phyloP scores from a whole-genome alignment of 2,888 invertebrate species.

The Drosophila kambysellisi region DNA sequence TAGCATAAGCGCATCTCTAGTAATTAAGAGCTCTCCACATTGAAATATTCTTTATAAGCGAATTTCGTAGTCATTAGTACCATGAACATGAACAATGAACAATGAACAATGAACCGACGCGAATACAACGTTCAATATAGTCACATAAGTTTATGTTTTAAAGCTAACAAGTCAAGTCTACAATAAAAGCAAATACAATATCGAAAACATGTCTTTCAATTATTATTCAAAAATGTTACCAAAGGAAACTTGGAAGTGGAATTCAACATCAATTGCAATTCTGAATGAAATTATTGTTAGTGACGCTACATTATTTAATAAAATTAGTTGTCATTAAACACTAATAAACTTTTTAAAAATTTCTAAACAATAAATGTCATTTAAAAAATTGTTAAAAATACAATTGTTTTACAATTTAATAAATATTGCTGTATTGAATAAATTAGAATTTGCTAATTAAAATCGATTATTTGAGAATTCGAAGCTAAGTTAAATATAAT shows the following conservation, averaged over 20 bases:
- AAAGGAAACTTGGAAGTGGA: background rate
- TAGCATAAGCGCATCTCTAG: constrained; percentile 50
- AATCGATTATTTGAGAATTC: background rate
- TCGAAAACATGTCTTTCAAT: constrained; percentile 4
- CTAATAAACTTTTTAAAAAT: background rate
- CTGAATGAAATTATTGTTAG: background rate
- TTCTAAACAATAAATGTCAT: background rate
- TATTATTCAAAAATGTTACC: background rate
- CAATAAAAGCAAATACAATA: constrained; percentile 52
- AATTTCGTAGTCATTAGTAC: constrained; percentile 68
- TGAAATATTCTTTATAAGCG: constrained; percentile 26
- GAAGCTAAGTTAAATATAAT: background rate
- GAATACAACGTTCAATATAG: constrained; percentile 60
- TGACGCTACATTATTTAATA: no score
- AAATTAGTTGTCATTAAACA: background rate
- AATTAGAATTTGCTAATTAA: background rate
- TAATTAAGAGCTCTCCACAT: constrained; percentile 17
- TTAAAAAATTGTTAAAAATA: background rate
- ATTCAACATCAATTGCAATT: background rate
- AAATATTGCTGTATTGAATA: background rate
- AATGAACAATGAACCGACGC: constrained; percentile 29
- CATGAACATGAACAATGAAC: constrained; percentile 38
- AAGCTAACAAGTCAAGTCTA: constrained; percentile 62
- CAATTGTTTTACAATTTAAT: background rate
- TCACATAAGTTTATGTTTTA: constrained; percentile 64